Conservation (phyloP, 2,113 vertebrate genomes). For the Rutilus rutilus region DNA sequence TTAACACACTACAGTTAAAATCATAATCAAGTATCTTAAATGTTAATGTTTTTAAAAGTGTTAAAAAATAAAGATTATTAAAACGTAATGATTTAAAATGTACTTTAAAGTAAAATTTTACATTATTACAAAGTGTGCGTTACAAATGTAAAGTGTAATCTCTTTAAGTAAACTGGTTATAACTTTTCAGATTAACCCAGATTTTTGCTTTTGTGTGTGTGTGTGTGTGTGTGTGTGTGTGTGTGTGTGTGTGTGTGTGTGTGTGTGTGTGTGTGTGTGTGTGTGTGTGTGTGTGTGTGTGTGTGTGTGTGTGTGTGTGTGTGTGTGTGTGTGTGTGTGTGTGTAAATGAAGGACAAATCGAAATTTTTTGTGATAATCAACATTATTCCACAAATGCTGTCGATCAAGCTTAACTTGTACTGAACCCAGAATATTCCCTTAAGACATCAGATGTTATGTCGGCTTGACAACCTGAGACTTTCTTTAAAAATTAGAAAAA, state of each 20-base stretch:
- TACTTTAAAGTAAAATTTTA: not conserved
- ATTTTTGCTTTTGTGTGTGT: not conserved
- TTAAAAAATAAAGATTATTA: not conserved
- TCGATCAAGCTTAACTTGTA: slow-evolving; percentile 2
- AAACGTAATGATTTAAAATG: not conserved
- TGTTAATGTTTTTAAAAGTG: not conserved
- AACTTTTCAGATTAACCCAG: not conserved
- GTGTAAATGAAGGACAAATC: not conserved
- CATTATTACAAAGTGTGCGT: too few species aligned
- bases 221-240: too few species aligned
- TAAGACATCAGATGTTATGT: not conserved
- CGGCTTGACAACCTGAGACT: not conserved
- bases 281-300: too few species aligned
- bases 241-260: too few species aligned
- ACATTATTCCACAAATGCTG: not conserved
- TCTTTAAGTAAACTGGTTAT: not conserved
- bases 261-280: too few species aligned
- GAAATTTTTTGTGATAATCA: not conserved
- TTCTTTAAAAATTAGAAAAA: not conserved
- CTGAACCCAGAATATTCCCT: not conserved
- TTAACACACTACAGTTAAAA: too few species aligned
- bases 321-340: not conserved
- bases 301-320: too few species aligned
- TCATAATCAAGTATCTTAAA: not conserved
- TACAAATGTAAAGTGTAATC: too few species aligned